Evolutionary conservation across 1,140 invertebrate genomes (phyloP).

Genomic region (Orius insidiosus): DNA sequence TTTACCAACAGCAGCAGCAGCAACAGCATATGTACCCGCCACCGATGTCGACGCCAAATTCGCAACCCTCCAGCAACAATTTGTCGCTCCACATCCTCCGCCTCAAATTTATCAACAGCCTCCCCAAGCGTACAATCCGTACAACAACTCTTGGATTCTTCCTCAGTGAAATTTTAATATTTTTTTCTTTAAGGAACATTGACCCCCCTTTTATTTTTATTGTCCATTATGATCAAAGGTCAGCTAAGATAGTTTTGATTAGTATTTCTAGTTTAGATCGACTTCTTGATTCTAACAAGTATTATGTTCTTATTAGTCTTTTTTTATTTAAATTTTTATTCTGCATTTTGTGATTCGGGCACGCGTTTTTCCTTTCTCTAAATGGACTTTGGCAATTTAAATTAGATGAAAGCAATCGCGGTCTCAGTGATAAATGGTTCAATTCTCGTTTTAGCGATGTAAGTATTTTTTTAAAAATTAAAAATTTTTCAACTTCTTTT

Average conservation of each 20-base stretch:
- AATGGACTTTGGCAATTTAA: conserved; percentile 82
- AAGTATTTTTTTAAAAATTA: neutral
- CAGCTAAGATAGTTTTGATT: too few relatives aligned
- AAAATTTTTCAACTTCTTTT: neutral
- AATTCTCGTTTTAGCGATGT: neutral
- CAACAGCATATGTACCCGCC: conserved; percentile 5
- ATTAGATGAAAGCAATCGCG: conserved; percentile 23
- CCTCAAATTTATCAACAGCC: conserved; percentile 4
- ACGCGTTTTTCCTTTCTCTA: conserved; percentile 34
- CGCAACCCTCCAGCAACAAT: neutral
- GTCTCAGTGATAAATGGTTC: conserved; percentile 12
- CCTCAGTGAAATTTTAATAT: neutral
- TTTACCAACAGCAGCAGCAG: too few relatives aligned
- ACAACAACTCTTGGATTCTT: conserved; percentile 8
- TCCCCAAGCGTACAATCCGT: conserved; percentile 5
- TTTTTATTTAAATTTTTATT: too few relatives aligned
- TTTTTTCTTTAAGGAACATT: too few relatives aligned
- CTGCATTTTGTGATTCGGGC: too few relatives aligned
- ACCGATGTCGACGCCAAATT: neutral
- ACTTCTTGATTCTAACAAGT: too few relatives aligned
- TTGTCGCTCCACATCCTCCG: neutral
- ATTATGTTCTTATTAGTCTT: too few relatives aligned
- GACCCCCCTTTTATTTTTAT: too few relatives aligned
- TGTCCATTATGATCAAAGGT: too few relatives aligned
- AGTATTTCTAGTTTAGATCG: too few relatives aligned